These are phyloP conservation scores for Zapornia atra DNA, from an alignment of 2,113 vertebrate genomes.

Conservation along the genomic window DNA sequence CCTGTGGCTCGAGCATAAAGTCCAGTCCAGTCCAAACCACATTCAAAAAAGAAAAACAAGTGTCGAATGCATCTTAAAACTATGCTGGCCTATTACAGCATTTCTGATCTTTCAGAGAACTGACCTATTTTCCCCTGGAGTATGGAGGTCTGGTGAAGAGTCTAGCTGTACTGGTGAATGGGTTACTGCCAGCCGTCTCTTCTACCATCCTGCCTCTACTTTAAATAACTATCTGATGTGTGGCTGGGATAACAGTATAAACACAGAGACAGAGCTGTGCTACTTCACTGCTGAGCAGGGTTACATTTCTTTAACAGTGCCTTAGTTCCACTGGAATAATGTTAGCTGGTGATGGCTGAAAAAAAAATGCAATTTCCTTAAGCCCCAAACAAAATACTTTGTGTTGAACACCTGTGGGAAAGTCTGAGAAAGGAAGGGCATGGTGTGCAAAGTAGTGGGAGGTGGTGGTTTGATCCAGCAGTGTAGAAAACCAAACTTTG, in stretches of 20 bases:
- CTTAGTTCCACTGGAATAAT: background rate
- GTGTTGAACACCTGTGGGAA: conserved; percentile 43
- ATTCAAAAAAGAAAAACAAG: background rate
- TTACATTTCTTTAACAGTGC: fast-evolving
- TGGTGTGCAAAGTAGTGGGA: conserved; percentile 1
- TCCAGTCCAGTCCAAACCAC: background rate
- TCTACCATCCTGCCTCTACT: background rate
- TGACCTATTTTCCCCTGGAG: background rate
- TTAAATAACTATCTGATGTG: fast-evolving
- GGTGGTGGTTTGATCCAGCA: background rate
- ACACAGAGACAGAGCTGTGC: background rate
- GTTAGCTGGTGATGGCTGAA: background rate
- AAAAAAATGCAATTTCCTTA: background rate
- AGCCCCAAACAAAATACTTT: background rate
- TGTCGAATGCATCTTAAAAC: background rate
- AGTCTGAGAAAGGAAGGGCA: background rate
- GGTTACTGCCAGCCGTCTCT: background rate
- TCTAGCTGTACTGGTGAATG: background rate
- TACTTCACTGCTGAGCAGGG: background rate
- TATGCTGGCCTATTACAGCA: background rate
- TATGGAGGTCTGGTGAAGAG: background rate
- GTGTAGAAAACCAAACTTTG: background rate
- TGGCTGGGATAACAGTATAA: background rate
- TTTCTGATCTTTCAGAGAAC: background rate
- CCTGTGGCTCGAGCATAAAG: background rate